These are phyloP conservation scores for Oncorhynchus keta DNA, from an alignment of 2,113 vertebrate genomes.

Conservation along the genomic window DNA sequence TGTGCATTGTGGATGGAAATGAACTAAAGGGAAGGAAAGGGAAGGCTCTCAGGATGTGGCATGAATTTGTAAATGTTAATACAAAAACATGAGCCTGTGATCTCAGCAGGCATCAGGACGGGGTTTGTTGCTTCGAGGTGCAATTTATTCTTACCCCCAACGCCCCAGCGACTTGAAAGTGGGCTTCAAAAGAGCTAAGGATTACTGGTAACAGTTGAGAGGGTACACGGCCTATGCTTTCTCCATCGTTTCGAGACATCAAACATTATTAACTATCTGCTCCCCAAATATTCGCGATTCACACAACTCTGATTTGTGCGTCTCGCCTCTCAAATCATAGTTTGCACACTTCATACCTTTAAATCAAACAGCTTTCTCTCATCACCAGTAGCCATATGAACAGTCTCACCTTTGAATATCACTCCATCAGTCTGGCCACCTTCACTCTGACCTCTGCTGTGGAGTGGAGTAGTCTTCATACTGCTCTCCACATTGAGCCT, in stretches of 20 bases:
- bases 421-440: slow-evolving; percentile 8
- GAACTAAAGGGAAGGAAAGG: slow-evolving; percentile 64
- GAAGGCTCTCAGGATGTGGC: slow-evolving; percentile 55
- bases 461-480: slow-evolving; percentile 21
- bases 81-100: slow-evolving; percentile 72
- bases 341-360: slow-evolving; percentile 10
- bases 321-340: slow-evolving; percentile 11
- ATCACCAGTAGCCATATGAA: slow-evolving; percentile 32
- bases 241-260: slow-evolving; percentile 49
- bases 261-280: slow-evolving; percentile 54
- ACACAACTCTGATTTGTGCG: slow-evolving; percentile 15
- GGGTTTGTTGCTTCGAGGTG: slow-evolving; percentile 62
- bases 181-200: slow-evolving; percentile 69
- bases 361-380: slow-evolving; percentile 22
- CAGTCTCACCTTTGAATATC: slow-evolving; percentile 2
- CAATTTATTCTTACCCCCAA: slow-evolving; percentile 73
- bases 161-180: slow-evolving; percentile 70
- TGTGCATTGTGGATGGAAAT: slow-evolving; percentile 63
- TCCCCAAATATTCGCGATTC: slow-evolving; percentile 36
- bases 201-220: slow-evolving; percentile 58
- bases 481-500: slow-evolving; percentile 36
- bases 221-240: slow-evolving; percentile 27
- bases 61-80: slow-evolving; percentile 73
- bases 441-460: slow-evolving; percentile 40
- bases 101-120: slow-evolving; percentile 72